phyloP scores from a whole-genome alignment of 2,797 vertebrate species.

The Tenualosa ilisha region DNA sequence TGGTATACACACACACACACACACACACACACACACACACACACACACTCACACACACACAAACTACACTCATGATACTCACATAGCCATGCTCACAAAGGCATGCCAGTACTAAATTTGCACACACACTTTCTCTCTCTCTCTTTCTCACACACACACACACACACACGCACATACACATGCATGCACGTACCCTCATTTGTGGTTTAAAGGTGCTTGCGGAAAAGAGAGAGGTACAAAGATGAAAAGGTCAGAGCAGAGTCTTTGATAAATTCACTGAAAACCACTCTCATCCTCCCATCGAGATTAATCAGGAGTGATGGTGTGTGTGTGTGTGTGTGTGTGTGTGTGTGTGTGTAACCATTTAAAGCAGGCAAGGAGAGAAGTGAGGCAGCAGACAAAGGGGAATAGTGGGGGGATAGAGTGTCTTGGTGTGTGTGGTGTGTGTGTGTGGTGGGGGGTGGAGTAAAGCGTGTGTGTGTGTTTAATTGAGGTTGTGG shows the following conservation, averaged over 20 bases:
- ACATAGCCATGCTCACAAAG: background rate
- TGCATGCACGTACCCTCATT: background rate
- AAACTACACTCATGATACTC: background rate
- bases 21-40: background rate
- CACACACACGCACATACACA: background rate
- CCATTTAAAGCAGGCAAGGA: background rate
- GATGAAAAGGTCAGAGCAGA: constrained; percentile 6
- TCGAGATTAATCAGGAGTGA: background rate
- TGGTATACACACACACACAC: background rate
- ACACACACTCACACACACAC: background rate
- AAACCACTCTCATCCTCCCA: background rate
- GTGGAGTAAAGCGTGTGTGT: too few species aligned
- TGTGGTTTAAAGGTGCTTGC: background rate
- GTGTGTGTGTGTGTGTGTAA: constrained; percentile 11
- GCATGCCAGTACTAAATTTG: too few species aligned
- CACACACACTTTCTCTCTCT: too few species aligned
- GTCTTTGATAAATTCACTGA: background rate
- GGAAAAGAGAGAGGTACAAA: background rate
- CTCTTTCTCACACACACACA: background rate
- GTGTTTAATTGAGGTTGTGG: too few species aligned
- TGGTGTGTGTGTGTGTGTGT: background rate
- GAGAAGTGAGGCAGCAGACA: background rate
- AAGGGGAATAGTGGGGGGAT: background rate
- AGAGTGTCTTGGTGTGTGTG: background rate
- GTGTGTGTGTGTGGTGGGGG: background rate